Evolutionary conservation across 2,888 invertebrate genomes (phyloP).

Genomic region (Drosophila melanosoma): DNA sequence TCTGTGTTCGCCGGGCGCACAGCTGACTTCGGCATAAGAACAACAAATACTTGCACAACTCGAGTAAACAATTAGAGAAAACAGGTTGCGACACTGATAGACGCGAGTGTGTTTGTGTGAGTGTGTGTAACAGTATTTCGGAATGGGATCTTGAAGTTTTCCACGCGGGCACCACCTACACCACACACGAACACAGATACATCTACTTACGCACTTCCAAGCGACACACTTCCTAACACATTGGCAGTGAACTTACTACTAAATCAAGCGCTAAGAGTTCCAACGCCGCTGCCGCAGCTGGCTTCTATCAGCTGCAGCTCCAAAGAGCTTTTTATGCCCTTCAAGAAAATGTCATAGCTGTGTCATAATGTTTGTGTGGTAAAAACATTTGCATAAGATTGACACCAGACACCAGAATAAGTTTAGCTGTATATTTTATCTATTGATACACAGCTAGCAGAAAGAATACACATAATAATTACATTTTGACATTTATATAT

Average conservation of each 20-base stretch:
- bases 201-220: slow-evolving; percentile 16
- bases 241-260: slow-evolving; percentile 80
- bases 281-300: slow-evolving; percentile 29
- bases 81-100: slow-evolving; percentile 66
- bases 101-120: slow-evolving; percentile 13
- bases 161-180: slow-evolving; percentile 37
- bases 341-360: not conserved
- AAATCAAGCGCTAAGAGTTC: slow-evolving; percentile 34
- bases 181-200: slow-evolving; percentile 4
- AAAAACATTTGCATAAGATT: not conserved
- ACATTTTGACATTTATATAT: too few species aligned
- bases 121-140: slow-evolving; percentile 20
- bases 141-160: slow-evolving; percentile 39
- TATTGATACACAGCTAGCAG: not conserved
- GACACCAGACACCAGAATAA: not conserved
- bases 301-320: slow-evolving; percentile 40
- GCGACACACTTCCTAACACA: slow-evolving; percentile 58
- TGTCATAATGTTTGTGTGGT: not conserved
- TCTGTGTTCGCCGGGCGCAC: slow-evolving; percentile 48
- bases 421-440: not conserved
- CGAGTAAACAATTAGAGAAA: slow-evolving; percentile 48
- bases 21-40: slow-evolving; percentile 52
- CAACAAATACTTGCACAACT: slow-evolving; percentile 6
- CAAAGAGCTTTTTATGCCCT: slow-evolving; percentile 66
- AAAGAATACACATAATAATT: not conserved